Conservation (phyloP, 2,113 vertebrate genomes). For the Egretta garzetta region DNA sequence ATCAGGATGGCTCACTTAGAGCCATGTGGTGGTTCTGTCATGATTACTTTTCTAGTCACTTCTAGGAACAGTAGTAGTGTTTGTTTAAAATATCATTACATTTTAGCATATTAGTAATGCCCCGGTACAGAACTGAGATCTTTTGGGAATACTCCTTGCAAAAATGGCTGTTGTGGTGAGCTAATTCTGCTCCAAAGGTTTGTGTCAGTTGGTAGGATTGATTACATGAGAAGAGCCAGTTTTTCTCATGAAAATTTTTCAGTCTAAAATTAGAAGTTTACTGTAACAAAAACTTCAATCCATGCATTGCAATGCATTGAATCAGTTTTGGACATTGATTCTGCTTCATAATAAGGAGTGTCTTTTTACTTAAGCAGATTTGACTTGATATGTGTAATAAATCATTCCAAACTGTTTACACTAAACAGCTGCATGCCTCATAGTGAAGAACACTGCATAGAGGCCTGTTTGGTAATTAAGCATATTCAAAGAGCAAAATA, state of each 20-base stretch:
- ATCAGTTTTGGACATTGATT: conserved; percentile 12
- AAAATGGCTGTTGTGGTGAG: background rate
- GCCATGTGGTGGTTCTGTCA: background rate
- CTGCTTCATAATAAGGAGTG: background rate
- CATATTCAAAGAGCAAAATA: background rate
- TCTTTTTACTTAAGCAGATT: background rate
- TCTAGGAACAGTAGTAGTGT: background rate
- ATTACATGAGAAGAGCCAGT: background rate
- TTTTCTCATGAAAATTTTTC: background rate
- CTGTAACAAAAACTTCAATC: background rate
- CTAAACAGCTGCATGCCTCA: background rate
- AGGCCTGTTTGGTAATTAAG: background rate
- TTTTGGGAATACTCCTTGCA: background rate
- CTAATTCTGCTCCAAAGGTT: background rate
- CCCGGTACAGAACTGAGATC: fast-evolving
- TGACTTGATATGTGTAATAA: background rate
- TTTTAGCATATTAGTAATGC: fast-evolving
- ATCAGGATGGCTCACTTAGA: background rate
- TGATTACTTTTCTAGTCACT: background rate
- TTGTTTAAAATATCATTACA: fast-evolving
- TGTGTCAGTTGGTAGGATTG: background rate
- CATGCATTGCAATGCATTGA: background rate
- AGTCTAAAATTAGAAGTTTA: background rate
- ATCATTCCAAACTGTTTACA: background rate
- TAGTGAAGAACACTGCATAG: background rate